Evolutionary conservation across 2,113 vertebrate species (phyloP).

Genomic region (Tiliqua scincoides): DNA sequence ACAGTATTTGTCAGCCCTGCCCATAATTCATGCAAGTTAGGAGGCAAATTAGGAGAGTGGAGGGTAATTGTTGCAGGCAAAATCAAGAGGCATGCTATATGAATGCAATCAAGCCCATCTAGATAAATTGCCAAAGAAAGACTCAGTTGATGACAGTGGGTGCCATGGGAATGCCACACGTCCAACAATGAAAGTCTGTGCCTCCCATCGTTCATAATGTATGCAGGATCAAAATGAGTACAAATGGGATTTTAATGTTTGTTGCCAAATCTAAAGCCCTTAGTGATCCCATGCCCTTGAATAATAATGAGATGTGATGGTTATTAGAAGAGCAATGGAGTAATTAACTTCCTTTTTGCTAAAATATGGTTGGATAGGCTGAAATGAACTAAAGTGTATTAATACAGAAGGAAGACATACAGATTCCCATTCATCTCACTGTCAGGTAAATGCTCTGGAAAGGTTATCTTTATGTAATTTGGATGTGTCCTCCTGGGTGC

Average conservation of each 20-base stretch:
- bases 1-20: not conserved
- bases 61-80: not conserved
- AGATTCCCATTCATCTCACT: slow-evolving; percentile 24
- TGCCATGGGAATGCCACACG: not conserved
- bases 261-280: not conserved
- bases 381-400: accelerated
- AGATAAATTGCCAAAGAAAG: slow-evolving; percentile 7
- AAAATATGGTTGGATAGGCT: slow-evolving; percentile 19
- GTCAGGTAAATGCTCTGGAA: slow-evolving; percentile 34
- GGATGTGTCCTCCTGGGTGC: not conserved
- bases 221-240: not conserved
- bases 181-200: not conserved
- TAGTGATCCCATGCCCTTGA: slow-evolving; percentile 40
- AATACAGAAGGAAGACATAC: slow-evolving; percentile 33
- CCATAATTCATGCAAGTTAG: not conserved
- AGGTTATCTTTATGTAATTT: slow-evolving; percentile 33
- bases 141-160: not conserved
- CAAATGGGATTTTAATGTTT: slow-evolving; percentile 23
- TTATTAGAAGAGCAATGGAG: slow-evolving; percentile 48
- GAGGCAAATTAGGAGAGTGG: not conserved
- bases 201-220: not conserved
- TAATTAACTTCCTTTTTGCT: slow-evolving; percentile 49
- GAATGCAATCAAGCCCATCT: not conserved
- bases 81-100: not conserved
- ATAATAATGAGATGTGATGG: slow-evolving; percentile 34